A percentile compares a stretch with the other conserved stretches of the same genome.
phyloP scores from a whole-genome alignment of 2,797 vertebrate species.

The Lemur catta region DNA sequence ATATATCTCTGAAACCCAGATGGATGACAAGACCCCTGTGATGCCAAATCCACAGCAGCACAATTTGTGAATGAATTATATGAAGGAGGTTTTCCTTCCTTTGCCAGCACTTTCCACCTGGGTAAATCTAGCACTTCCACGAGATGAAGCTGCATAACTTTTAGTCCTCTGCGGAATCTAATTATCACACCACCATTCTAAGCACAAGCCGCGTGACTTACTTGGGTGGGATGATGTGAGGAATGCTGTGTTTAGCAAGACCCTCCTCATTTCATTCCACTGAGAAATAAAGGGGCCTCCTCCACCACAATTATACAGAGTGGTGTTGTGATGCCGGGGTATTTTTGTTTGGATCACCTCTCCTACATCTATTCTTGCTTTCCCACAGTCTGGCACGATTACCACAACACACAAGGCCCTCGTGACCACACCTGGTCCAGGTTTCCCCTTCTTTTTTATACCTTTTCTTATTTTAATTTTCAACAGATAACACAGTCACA shows the following conservation, averaged over 20 bases:
- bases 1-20: conserved; percentile 50
- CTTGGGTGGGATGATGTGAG: not conserved
- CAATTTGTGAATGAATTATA: conserved; percentile 25
- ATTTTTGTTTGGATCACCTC: not conserved
- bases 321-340: fast-evolving
- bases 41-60: not conserved
- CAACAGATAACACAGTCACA: not conserved
- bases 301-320: not conserved
- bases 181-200: not conserved
- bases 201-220: not conserved
- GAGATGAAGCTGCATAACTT: not conserved
- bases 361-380: not conserved
- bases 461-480: not conserved
- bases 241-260: not conserved
- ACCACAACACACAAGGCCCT: too few relatives aligned
- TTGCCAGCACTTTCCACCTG: conserved; percentile 40
- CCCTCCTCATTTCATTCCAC: not conserved
- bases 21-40: not conserved
- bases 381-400: not conserved
- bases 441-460: not conserved
- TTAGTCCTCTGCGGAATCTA: not conserved
- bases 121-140: not conserved
- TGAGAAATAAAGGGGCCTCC: not conserved
- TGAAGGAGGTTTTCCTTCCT: not conserved
- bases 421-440: fast-evolving